Evolutionary conservation across 2,113 vertebrate genomes (phyloP), one percentile per base, ranked within the genome.

Genomic region (Bubo scandiacus): DNA sequence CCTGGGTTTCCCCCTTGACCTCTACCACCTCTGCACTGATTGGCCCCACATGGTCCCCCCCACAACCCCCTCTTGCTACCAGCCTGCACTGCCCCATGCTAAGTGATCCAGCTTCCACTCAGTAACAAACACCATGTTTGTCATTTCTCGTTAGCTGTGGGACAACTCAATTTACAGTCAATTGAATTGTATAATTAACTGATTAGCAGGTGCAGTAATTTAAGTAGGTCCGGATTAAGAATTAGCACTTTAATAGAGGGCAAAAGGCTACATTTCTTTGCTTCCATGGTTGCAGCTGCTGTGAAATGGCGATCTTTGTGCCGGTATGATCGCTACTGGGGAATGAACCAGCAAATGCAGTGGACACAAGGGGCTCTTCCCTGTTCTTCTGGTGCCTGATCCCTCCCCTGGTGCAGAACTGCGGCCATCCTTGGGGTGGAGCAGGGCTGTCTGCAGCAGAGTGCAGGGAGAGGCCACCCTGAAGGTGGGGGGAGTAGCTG

Each of bases 121-220:
- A 10, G 2, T 19, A 20, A 26, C 2, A 2, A 61, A 21, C 22
- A 30, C 43, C 15, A 1, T 10, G 8, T 38, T 30, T 74, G 43
- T 13, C 1, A 1, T 26, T 74, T 65, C 72, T 61, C 1, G 0
- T 55, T 57, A 55, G 34, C 42, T 63, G 52, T 0, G 1, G 38
- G 86, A 42, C 49, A 65, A 7, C 72, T 58, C 55, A 21, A 34
- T 52, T 65, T 57, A 0, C 26, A 32, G 27, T 27, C 20, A 12
- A 21, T n/a, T 38, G 22, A 51, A 63, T 40, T 6, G 38, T 43
- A 4, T 81, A 40, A 62, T 90, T 54, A 54, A 34, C 51, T 58
- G 34, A 43, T 94, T 47, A 94, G n/a, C 84, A 62, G 30, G 49
- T 4, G 38, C 29, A 21, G 30, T 20, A n/a, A 34, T 86, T 86